Evolutionary conservation across 2,113 vertebrate species (phyloP).

Genomic region (Hirundichthys speculiger): DNA sequence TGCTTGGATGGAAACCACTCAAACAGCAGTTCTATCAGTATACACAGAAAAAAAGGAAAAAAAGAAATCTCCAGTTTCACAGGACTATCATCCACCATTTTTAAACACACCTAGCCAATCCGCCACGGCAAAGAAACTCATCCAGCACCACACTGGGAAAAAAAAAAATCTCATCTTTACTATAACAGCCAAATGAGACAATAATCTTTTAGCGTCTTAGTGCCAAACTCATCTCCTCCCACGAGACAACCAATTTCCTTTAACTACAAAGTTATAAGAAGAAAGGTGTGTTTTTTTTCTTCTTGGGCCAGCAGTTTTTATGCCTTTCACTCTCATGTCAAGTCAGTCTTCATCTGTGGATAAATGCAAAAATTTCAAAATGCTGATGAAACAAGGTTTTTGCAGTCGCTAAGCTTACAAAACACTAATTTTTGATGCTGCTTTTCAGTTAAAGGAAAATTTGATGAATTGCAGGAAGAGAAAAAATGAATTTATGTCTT

Average conservation of each 20-base stretch:
- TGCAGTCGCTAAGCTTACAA: neutral
- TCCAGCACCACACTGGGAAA: conserved; percentile 24
- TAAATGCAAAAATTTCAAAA: conserved; percentile 55
- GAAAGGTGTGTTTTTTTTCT: conserved; percentile 8
- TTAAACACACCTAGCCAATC: conserved; percentile 31
- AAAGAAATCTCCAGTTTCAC: conserved; percentile 4
- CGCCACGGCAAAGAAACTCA: conserved; percentile 34
- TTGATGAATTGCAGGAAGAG: conserved; percentile 28
- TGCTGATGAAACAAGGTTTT: conserved; percentile 30
- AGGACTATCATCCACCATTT: conserved; percentile 48
- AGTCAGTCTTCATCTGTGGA: conserved; percentile 36
- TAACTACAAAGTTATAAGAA: conserved; percentile 42
- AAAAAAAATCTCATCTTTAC: conserved; percentile 41
- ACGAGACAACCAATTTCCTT: conserved; percentile 44
- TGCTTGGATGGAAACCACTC: conserved; percentile 10
- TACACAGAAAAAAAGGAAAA: too few relatives aligned
- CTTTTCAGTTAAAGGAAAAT: conserved; percentile 13
- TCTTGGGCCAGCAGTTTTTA: conserved; percentile 30
- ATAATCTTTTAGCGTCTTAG: conserved; percentile 50
- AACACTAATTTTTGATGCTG: neutral
- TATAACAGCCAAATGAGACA: conserved; percentile 34
- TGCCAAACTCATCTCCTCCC: conserved; percentile 58
- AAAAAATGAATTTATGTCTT: conserved; percentile 23
- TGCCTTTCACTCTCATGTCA: conserved; percentile 36
- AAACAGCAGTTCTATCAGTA: too few relatives aligned